These are phyloP conservation scores for Trachelus troglodyta DNA, from an alignment of 2,888 invertebrate genomes.

Conservation along the genomic window DNA sequence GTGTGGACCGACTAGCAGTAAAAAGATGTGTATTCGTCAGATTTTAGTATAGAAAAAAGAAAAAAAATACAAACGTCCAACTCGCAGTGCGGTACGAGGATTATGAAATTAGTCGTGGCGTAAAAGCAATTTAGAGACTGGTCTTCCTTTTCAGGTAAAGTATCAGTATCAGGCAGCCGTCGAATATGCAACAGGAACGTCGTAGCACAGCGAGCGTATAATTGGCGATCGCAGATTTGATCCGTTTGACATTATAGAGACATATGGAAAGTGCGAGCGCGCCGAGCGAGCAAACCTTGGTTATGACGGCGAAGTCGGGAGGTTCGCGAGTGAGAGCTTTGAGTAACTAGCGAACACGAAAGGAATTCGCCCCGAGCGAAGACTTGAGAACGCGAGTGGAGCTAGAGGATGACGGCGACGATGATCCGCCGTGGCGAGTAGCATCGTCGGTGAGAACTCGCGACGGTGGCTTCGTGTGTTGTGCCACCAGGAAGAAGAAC, in stretches of 20 bases:
- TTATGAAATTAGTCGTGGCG: not conserved
- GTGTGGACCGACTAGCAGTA: not conserved
- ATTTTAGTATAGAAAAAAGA: not conserved
- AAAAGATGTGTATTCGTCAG: not conserved
- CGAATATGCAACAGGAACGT: not conserved
- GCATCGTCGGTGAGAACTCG: constrained; percentile 19
- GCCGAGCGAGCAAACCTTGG: constrained; percentile 27
- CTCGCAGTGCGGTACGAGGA: not conserved
- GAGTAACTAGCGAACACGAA: constrained; percentile 26
- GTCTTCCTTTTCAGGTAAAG: not conserved
- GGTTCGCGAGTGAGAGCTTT: constrained; percentile 33
- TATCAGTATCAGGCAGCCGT: not conserved
- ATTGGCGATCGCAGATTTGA: not conserved
- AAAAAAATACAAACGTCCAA: not conserved
- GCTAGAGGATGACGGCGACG: not conserved
- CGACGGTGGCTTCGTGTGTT: constrained; percentile 12
- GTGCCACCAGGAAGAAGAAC: not conserved
- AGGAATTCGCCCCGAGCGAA: constrained; percentile 10
- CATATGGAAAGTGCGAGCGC: constrained; percentile 10
- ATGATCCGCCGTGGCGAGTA: constrained; percentile 21
- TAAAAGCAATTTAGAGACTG: not conserved
- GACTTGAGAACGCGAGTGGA: not conserved
- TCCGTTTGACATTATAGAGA: not conserved
- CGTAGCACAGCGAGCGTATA: not conserved
- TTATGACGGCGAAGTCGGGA: constrained; percentile 61